These are phyloP conservation scores for Pluvianellus socialis DNA, from an alignment of 2,113 vertebrate species.

Conservation along the genomic window DNA sequence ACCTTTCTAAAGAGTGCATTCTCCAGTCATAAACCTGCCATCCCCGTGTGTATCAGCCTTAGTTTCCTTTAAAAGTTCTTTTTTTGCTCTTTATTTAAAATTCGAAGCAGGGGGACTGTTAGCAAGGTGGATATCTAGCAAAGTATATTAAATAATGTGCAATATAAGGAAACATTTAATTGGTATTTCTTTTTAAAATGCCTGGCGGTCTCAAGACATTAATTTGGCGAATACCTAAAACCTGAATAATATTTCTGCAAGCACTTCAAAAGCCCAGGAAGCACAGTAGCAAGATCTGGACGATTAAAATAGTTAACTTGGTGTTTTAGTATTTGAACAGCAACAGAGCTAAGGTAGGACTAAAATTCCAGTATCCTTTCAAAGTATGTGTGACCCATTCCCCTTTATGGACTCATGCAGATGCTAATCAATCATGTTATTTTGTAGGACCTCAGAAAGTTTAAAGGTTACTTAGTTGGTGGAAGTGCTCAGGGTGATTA, in stretches of 20 bases:
- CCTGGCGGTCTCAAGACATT: background rate
- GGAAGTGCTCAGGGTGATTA: conserved; percentile 53
- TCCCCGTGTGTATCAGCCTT: background rate
- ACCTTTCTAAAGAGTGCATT: background rate
- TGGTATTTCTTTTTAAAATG: background rate
- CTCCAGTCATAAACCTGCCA: background rate
- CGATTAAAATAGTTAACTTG: background rate
- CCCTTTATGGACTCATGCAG: background rate
- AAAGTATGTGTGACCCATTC: background rate
- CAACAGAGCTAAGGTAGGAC: background rate
- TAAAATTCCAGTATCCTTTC: background rate
- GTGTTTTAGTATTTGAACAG: background rate
- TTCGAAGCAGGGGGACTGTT: background rate
- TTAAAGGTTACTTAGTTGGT: conserved; percentile 66
- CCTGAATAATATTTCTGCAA: background rate
- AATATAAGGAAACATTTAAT: background rate
- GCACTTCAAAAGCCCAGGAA: background rate
- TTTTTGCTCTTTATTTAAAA: background rate
- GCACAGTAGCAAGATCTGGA: background rate
- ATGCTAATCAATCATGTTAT: conserved; percentile 55
- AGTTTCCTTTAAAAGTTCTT: background rate
- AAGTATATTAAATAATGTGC: background rate
- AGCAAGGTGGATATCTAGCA: background rate
- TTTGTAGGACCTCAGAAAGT: conserved; percentile 48
- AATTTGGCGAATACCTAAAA: background rate